Evolutionary conservation across 2,797 vertebrate genomes (phyloP), one percentile per base, ranked within the genome.

Genomic region (Anguilla obscura): DNA sequence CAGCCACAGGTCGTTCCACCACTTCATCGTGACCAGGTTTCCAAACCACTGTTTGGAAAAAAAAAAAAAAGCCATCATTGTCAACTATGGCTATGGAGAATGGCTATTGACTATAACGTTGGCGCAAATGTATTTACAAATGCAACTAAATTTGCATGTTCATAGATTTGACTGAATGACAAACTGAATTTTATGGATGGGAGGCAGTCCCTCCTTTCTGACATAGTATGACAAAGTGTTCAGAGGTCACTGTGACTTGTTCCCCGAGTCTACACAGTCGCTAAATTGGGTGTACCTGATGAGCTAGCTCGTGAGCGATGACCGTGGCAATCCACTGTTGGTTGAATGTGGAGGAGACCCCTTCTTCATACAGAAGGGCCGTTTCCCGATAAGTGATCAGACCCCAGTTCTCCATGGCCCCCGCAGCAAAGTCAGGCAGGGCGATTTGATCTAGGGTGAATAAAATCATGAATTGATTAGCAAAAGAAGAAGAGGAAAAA

Each of bases 341-440:
- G 94, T 97, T 97, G 86, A 93, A 0, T 0, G 90, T 96, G 90
- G 97, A 97, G 86, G 97, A 97, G 8, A 91, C 91, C 0, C 0
- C 0, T 0, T 16, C 0, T 6, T 97, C 92, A 0, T 90, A 97
- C 36, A 97, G 93, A 82, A 97, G 93, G 0, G 96, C 86, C 0
- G 89, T 97, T 92, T 97, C 97, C 33, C 97, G 94, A 93, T 97
- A 97, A 2, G 97, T 99, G 93, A 99, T 94, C 50, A 99, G 96
- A 1, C 98, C 98, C 98, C 98, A 99, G 95, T 99, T 99, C 92
- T 99, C 98, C 98, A 99, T 99, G 4, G 98, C 98, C 0, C 97
- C 98, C 0, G 97, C 96, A 0, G 92, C 95, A 91, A 98, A 99
- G 93, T 98, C 98, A 0, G 98, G 98, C 76, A 99, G 92, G 9